A percentile compares a stretch with the other conserved stretches of the same genome.
Conservation (phyloP, 2,113 vertebrate genomes). For the Miniopterus natalensis region DNA sequence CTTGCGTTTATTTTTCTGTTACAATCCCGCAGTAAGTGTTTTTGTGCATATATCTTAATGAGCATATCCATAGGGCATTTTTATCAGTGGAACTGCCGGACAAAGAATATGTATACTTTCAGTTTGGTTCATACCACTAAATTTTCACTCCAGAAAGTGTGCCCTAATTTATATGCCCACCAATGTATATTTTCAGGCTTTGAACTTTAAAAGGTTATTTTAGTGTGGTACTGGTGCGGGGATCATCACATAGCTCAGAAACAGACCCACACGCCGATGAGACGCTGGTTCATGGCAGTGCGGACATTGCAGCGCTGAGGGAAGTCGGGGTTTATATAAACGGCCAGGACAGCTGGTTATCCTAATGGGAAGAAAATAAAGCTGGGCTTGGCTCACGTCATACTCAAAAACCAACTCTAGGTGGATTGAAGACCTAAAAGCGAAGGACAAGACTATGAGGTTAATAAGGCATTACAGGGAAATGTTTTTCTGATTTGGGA, state of each 20-base stretch:
- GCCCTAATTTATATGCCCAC: neutral
- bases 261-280: neutral
- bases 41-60: neutral
- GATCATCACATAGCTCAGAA: neutral
- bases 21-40: neutral
- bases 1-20: neutral
- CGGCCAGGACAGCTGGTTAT: neutral
- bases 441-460: neutral
- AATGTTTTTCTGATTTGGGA: neutral
- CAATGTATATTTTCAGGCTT: neutral
- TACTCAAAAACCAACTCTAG: neutral
- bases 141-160: neutral
- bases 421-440: neutral
- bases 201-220: neutral
- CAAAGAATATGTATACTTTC: neutral
- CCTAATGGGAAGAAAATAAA: neutral
- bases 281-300: neutral
- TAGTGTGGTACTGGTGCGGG: neutral
- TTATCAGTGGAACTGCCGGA: neutral
- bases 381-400: neutral
- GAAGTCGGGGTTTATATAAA: neutral
- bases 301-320: neutral
- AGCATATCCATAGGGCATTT: neutral
- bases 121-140: neutral
- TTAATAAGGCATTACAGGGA: neutral